These are phyloP conservation scores for Argyrosomus regius DNA, from an alignment of 2,797 vertebrate genomes.

Conservation along the genomic window DNA sequence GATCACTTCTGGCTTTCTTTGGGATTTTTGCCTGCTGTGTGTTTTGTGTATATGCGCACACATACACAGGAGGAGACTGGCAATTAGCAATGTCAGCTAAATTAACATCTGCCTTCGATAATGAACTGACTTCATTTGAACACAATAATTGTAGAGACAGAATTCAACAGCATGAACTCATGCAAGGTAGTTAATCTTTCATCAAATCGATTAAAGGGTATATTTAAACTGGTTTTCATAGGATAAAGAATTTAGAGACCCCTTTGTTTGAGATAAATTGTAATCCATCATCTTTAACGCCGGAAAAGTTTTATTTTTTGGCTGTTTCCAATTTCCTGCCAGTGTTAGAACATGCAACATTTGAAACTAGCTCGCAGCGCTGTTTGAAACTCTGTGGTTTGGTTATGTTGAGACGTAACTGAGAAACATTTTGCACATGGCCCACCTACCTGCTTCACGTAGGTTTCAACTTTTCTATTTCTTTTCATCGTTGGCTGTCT, in stretches of 20 bases:
- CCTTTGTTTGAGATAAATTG: conserved; percentile 56
- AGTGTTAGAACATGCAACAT: conserved; percentile 30
- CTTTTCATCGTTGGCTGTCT: conserved; percentile 12
- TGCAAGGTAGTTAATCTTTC: conserved; percentile 67
- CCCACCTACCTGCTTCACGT: conserved; percentile 28
- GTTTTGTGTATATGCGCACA: conserved; percentile 47
- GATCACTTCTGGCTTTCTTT: conserved; percentile 72
- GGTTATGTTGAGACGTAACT: conserved; percentile 20
- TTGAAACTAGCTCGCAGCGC: conserved; percentile 29
- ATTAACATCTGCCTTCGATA: conserved; percentile 71
- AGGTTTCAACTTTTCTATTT: conserved; percentile 21
- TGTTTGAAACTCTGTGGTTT: conserved; percentile 44
- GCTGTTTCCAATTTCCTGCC: conserved; percentile 60
- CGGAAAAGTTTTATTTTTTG: conserved; percentile 51
- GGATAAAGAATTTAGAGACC: conserved; percentile 43
- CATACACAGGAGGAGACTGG: conserved; percentile 35
- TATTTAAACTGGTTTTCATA: conserved; percentile 55
- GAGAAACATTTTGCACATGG: conserved; percentile 33
- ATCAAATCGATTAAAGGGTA: conserved; percentile 43
- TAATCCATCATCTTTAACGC: conserved; percentile 54
- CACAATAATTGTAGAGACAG: conserved; percentile 61
- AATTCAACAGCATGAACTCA: conserved; percentile 56
- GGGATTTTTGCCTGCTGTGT: conserved; percentile 50
- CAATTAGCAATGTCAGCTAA: conserved; percentile 74
- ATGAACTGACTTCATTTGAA: conserved; percentile 66